Evolutionary conservation across 2,113 vertebrate genomes (phyloP), one percentile per base, ranked within the genome.

Genomic region (Bostrychus sinensis): DNA sequence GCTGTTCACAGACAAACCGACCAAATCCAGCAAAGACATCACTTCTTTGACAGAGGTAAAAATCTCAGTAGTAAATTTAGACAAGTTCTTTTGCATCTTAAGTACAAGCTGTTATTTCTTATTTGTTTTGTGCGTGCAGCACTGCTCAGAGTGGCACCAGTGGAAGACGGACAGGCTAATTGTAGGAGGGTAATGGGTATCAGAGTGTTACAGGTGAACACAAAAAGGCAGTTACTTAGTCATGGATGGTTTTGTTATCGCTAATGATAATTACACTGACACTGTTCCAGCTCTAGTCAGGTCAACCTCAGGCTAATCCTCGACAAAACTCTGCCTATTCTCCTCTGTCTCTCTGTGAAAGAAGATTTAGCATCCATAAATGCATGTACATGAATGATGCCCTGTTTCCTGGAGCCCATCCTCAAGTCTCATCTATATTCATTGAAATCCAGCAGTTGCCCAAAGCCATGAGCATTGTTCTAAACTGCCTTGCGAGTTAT

Each of bases 401-500:
- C 51, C 55, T 13, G 63, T 30, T 73, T 70, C 78, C 70, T 74
- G 66, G 59, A 70, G 83, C 80, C 62, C 39, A 48, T 64, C 73
- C 65, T 37, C 36, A 69, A 77, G 56, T 62, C 81, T 86, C 81
- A 86, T 88, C 75, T 81, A 75, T 87, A 89, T 87, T 89, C 81
- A 87, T 87, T 75, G 77, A 75, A 82, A 72, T 73, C 37, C 50
- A 7, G 48, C 51, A 17, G 38, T 66, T 23, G 42, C 72, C 78
- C 37, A 25, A 61, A 77, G 81, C 56, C 53, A 74, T 17, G 25
- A 12, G 55, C 56, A 75, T 68, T 69, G 64, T 74, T 76, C 32
- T 59, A 58, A 43, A 37, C 36, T 37, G 51, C 22, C 25, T 4
- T 22, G 55, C 25, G 34, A 63, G 74, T 80, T 84, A 81, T 86